A percentile compares a stretch with the other conserved stretches of the same genome.
Evolutionary conservation across 2,888 invertebrate species (phyloP).

Genomic region (Leptopterna dolabrata): DNA sequence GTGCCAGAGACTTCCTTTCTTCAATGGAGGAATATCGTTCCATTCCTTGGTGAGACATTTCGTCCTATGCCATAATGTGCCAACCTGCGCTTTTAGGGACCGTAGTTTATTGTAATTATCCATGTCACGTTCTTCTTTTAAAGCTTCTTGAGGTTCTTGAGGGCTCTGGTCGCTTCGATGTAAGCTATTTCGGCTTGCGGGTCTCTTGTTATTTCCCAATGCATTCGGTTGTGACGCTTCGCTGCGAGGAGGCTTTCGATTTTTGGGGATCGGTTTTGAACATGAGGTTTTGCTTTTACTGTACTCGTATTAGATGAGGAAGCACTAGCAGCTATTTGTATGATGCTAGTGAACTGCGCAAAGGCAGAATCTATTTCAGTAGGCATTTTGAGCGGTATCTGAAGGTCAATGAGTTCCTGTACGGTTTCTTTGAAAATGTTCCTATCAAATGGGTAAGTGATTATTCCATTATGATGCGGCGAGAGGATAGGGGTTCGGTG

Average conservation of each 20-base stretch:
- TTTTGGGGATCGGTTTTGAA: not conserved
- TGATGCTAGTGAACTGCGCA: not conserved
- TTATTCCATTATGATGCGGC: not conserved
- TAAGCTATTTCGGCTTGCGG: not conserved
- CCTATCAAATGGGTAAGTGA: not conserved
- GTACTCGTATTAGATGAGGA: not conserved
- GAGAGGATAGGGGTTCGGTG: not conserved
- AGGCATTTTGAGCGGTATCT: not conserved
- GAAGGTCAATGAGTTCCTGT: slow-evolving; percentile 4
- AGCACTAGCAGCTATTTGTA: slow-evolving; percentile 9
- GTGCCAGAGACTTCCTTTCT: not conserved
- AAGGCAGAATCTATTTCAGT: not conserved
- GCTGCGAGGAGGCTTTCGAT: not conserved
- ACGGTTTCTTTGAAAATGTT: not conserved
- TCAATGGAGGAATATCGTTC: not conserved
- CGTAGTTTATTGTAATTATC: not conserved
- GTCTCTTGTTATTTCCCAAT: not conserved
- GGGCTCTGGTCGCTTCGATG: not conserved
- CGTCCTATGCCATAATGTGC: not conserved
- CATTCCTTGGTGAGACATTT: not conserved
- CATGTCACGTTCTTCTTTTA: not conserved
- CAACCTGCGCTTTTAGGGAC: not conserved
- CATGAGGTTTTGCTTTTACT: not conserved
- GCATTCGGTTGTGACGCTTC: not conserved
- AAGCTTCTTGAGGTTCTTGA: not conserved